A percentile compares a stretch with the other conserved stretches of the same genome.
phyloP scores from a whole-genome alignment of 2,797 vertebrate species.

The Rallus crepitans region DNA sequence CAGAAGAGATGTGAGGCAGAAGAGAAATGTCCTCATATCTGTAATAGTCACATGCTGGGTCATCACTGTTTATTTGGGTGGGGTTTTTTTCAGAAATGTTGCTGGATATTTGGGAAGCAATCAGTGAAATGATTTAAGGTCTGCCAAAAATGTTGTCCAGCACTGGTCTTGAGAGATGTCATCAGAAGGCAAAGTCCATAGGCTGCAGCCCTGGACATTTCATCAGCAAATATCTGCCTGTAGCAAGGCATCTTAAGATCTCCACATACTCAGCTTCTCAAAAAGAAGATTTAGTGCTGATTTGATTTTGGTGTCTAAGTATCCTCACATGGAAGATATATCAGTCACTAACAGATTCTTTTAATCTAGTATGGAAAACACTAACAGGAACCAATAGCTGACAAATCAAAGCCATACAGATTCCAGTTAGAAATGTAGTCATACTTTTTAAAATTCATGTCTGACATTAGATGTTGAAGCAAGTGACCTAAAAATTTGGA shows the following conservation, averaged over 20 bases:
- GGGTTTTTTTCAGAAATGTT: neutral
- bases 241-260: neutral
- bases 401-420: neutral
- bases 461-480: neutral
- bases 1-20: neutral
- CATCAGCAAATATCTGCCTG: neutral
- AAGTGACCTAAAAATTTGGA: neutral
- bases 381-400: neutral
- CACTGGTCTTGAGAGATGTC: neutral
- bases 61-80: neutral
- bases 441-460: neutral
- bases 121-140: neutral
- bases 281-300: neutral
- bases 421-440: neutral
- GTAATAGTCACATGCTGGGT: neutral
- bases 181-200: neutral
- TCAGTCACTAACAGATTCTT: neutral
- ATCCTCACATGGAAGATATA: neutral
- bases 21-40: neutral
- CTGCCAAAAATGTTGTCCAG: neutral
- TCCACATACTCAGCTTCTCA: neutral
- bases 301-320: neutral
- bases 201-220: neutral
- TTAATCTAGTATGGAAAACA: neutral
- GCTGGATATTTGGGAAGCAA: neutral